A percentile compares a stretch with the other conserved stretches of the same genome.
phyloP scores from a whole-genome alignment of 2,888 invertebrate species.

The Molanna angustata region DNA sequence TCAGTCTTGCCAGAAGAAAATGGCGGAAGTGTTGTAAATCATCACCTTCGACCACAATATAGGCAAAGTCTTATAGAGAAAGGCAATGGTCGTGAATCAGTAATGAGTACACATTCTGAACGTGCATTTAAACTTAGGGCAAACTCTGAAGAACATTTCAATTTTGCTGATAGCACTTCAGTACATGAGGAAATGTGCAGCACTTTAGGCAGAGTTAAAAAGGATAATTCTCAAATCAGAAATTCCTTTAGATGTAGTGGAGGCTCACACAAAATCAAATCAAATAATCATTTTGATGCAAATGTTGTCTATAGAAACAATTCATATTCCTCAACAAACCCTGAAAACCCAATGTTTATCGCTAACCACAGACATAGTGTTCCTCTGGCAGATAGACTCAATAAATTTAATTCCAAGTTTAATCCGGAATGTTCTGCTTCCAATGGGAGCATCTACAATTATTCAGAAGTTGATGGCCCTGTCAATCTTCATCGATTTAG shows the following conservation, averaged over 20 bases:
- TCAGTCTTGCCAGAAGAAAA: constrained; percentile 77
- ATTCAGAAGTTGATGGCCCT: constrained; percentile 54
- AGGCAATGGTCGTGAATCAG: constrained; percentile 47
- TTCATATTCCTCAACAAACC: constrained; percentile 39
- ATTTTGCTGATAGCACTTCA: constrained; percentile 45
- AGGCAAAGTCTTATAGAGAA: constrained; percentile 56
- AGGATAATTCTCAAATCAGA: constrained; percentile 24
- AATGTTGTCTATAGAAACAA: constrained; percentile 9
- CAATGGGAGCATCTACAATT: constrained; percentile 55
- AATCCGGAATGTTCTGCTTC: constrained; percentile 50
- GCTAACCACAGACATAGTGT: constrained; percentile 53
- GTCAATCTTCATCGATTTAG: constrained; percentile 61
- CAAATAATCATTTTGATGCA: constrained; percentile 7
- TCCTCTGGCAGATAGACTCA: constrained; percentile 51
- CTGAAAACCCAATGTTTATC: constrained; percentile 52
- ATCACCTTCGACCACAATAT: constrained; percentile 44
- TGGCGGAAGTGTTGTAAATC: constrained; percentile 51
- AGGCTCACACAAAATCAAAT: constrained; percentile 9
- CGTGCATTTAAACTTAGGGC: constrained; percentile 45
- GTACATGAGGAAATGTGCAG: constrained; percentile 50
- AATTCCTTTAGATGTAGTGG: constrained; percentile 20
- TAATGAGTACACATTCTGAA: constrained; percentile 36
- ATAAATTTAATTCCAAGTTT: constrained; percentile 46
- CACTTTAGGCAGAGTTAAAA: constrained; percentile 35
- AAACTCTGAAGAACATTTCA: constrained; percentile 60